phyloP scores from a whole-genome alignment of 2,888 invertebrate species.

The Podotricha telesiphe region DNA sequence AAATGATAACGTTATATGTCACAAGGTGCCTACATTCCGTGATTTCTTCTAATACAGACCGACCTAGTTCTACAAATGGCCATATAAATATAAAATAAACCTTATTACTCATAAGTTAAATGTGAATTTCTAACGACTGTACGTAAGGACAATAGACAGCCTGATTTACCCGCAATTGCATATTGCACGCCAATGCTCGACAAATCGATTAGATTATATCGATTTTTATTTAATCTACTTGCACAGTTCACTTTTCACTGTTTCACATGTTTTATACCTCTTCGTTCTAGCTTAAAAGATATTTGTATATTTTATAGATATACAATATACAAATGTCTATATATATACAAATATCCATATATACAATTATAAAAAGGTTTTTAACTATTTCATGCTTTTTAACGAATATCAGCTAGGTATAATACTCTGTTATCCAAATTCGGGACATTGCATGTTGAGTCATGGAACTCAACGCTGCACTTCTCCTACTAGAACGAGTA shows the following conservation, averaged over 20 bases:
- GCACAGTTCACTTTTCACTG: conserved; percentile 11
- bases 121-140: neutral
- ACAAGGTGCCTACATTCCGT: conserved; percentile 45
- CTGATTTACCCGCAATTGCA: conserved; percentile 55
- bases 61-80: conserved; percentile 46
- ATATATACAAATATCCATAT: too few relatives aligned
- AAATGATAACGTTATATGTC: conserved; percentile 9
- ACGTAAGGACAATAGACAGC: conserved; percentile 43
- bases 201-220: conserved; percentile 24
- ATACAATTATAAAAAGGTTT: too few relatives aligned
- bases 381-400: too few relatives aligned
- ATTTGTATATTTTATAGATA: too few relatives aligned
- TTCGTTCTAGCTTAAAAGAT: neutral
- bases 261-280: neutral
- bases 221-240: conserved; percentile 22
- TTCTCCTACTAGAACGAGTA: too few relatives aligned
- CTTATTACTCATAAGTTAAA: neutral
- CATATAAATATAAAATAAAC: neutral
- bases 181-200: conserved; percentile 56
- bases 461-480: too few relatives aligned
- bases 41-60: conserved; percentile 56
- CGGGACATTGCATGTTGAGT: too few relatives aligned
- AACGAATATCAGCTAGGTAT: too few relatives aligned
- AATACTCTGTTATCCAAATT: too few relatives aligned
- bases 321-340: too few relatives aligned